These are phyloP conservation scores for Maniola hyperantus DNA, from an alignment of 2,888 invertebrate genomes.

Conservation along the genomic window DNA sequence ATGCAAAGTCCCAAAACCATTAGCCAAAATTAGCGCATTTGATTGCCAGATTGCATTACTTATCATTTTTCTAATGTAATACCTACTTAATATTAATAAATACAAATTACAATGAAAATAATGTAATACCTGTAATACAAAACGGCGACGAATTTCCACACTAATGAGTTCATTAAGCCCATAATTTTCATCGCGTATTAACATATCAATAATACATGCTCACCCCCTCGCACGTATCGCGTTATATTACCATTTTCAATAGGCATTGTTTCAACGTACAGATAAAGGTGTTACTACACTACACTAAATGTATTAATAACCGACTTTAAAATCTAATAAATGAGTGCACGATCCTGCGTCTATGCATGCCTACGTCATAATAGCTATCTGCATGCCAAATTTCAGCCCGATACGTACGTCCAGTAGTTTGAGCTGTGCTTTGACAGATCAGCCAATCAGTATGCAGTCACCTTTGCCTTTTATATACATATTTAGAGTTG, in stretches of 20 bases:
- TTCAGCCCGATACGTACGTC: too few relatives aligned
- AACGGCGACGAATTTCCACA: constrained; percentile 29
- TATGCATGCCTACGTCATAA: too few relatives aligned
- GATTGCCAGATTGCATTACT: neutral
- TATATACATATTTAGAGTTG: too few relatives aligned
- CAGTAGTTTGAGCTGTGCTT: too few relatives aligned
- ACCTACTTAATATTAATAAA: constrained; percentile 1
- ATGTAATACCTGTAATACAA: constrained; percentile 18
- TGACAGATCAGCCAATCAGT: too few relatives aligned
- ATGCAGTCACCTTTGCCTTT: too few relatives aligned
- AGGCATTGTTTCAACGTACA: constrained; percentile 46
- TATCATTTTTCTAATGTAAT: neutral
- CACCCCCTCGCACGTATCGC: constrained; percentile 39
- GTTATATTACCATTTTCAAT: constrained; percentile 41
- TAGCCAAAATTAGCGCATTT: neutral
- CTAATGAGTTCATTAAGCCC: constrained; percentile 37
- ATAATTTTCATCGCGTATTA: constrained; percentile 36
- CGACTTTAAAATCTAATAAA: neutral
- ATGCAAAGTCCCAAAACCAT: too few relatives aligned
- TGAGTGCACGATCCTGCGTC: too few relatives aligned
- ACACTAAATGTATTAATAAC: neutral
- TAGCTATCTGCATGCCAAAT: too few relatives aligned
- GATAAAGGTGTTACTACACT: constrained; percentile 30
- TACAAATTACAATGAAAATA: neutral
- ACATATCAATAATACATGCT: constrained; percentile 41